Evolutionary conservation across 2,888 invertebrate species (phyloP).

Genomic region (Leptinotarsa juncta): DNA sequence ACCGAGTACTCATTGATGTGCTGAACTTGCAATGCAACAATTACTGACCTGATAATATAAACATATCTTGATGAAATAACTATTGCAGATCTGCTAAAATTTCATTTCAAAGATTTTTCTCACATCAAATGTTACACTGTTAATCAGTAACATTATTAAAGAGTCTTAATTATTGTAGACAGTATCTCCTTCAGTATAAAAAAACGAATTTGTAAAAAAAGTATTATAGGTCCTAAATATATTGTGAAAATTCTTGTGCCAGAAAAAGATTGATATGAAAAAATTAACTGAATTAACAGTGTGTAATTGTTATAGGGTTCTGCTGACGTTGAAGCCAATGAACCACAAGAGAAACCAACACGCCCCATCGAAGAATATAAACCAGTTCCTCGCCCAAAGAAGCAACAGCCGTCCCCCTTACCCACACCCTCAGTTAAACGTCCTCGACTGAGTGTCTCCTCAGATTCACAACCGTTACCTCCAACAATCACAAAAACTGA

Average conservation of each 20-base stretch:
- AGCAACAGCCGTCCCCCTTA: constrained; percentile 43
- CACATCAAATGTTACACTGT: too few species aligned
- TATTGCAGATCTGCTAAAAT: too few species aligned
- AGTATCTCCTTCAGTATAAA: too few species aligned
- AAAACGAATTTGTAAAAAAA: constrained; percentile 18
- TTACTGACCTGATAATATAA: too few species aligned
- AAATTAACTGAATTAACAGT: neutral
- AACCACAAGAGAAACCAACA: constrained; percentile 48
- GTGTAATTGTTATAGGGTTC: constrained; percentile 50
- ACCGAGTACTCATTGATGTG: too few species aligned
- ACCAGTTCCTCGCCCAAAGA: constrained; percentile 52
- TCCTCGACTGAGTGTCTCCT: constrained; percentile 50
- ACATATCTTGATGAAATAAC: too few species aligned
- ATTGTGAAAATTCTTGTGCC: constrained; percentile 6
- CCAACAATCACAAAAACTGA: constrained; percentile 35
- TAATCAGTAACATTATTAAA: too few species aligned
- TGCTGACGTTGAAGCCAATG: constrained; percentile 49
- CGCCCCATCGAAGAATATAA: constrained; percentile 51
- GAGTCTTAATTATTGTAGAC: too few species aligned
- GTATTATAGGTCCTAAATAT: too few species aligned
- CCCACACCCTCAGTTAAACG: constrained; percentile 52
- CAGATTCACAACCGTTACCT: constrained; percentile 36
- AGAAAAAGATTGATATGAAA: neutral
- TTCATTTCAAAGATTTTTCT: too few species aligned
- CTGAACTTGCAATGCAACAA: too few species aligned